phyloP scores from a whole-genome alignment of 2,888 invertebrate species.

The Clunio marinus region DNA sequence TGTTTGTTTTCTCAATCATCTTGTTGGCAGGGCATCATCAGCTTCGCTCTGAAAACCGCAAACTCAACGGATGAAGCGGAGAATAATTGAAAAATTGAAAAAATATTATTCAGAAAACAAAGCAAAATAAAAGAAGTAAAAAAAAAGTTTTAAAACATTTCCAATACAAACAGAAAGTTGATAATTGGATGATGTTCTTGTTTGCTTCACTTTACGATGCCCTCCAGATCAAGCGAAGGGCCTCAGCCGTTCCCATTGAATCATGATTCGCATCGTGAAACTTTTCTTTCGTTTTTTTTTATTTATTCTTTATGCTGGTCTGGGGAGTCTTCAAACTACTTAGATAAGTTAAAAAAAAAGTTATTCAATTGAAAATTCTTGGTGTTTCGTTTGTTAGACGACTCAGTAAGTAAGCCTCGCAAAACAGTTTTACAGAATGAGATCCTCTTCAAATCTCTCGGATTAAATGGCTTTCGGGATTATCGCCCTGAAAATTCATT shows the following conservation, averaged over 20 bases:
- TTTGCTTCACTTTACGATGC: conserved; percentile 26
- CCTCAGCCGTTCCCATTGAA: too few relatives aligned
- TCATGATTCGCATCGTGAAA: neutral
- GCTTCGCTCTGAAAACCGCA: conserved; percentile 22
- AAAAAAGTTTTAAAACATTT: too few relatives aligned
- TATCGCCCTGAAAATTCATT: conserved; percentile 26
- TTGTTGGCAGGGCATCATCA: conserved; percentile 24
- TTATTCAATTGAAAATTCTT: neutral
- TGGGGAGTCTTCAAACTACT: neutral
- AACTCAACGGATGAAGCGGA: conserved; percentile 17
- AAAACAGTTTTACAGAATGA: too few relatives aligned
- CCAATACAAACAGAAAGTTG: conserved; percentile 36
- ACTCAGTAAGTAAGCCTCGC: too few relatives aligned
- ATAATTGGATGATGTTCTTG: conserved; percentile 37
- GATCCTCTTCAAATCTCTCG: conserved; percentile 22
- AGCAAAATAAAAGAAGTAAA: too few relatives aligned
- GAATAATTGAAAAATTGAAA: conserved; percentile 36
- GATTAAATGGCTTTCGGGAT: conserved; percentile 21
- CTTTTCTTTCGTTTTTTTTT: neutral
- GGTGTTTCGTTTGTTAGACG: too few relatives aligned
- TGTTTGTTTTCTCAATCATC: conserved; percentile 39
- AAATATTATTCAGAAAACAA: too few relatives aligned
- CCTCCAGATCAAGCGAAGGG: neutral
- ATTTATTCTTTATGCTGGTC: neutral
- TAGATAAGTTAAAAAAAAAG: too few relatives aligned